phyloP scores from a whole-genome alignment of 2,797 vertebrate genomes.

The Nasua narica region DNA sequence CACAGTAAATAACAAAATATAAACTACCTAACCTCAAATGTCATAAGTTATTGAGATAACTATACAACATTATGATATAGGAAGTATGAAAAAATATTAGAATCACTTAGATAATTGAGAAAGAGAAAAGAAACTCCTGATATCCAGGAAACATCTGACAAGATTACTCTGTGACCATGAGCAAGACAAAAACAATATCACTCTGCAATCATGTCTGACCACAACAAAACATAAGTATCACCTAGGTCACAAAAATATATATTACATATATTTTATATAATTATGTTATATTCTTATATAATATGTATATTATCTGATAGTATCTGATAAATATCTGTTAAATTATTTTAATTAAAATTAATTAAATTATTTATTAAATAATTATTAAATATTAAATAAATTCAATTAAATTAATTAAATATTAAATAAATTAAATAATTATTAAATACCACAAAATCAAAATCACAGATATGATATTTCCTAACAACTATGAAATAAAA shows the following conservation, averaged over 20 bases:
- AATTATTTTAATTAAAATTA: too few species aligned
- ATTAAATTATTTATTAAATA: too few species aligned
- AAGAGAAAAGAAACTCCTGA: neutral
- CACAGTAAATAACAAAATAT: neutral
- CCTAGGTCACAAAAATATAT: neutral
- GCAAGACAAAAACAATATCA: neutral
- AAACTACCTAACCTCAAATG: neutral
- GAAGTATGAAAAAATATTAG: neutral
- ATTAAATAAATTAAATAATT: too few species aligned
- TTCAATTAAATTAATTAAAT: too few species aligned
- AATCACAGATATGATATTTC: neutral
- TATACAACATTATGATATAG: neutral
- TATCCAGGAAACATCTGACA: neutral
- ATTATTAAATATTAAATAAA: too few species aligned
- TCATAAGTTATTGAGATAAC: neutral
- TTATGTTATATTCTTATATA: neutral
- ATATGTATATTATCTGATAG: neutral
- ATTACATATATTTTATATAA: neutral
- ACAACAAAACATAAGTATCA: neutral
- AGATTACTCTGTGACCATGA: neutral
- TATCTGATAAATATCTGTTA: conserved; percentile 6
- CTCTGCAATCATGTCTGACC: neutral
- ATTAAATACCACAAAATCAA: conserved; percentile 29
- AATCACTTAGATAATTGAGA: neutral
- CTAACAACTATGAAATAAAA: neutral